A percentile compares a stretch with the other conserved stretches of the same genome.
These are phyloP conservation scores for Drosophila sproati DNA, from an alignment of 1,140 invertebrate genomes.

Conservation along the genomic window DNA sequence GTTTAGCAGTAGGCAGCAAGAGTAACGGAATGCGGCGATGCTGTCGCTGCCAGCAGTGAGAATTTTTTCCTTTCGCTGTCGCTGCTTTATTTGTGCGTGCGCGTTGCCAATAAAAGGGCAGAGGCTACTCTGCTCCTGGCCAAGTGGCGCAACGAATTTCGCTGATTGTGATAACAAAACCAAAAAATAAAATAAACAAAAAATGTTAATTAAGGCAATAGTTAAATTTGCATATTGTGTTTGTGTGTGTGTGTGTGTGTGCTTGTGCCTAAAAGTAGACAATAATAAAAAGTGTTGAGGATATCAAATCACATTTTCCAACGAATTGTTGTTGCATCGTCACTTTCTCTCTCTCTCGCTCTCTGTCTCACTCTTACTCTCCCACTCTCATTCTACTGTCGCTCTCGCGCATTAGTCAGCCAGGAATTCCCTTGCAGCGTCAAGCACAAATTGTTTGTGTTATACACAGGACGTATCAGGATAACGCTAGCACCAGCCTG, in stretches of 20 bases:
- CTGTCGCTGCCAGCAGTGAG: conserved; percentile 35
- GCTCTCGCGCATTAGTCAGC: conserved; percentile 7
- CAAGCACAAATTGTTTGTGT: conserved; percentile 68
- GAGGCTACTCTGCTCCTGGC: conserved; percentile 56
- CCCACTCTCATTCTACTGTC: conserved; percentile 2
- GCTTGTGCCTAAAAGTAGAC: conserved; percentile 54
- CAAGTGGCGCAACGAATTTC: conserved; percentile 53
- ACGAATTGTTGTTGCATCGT: conserved; percentile 16
- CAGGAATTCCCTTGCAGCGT: conserved; percentile 61
- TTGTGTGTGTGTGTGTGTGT: conserved; percentile 12
- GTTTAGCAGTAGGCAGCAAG: not conserved
- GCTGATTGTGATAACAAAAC: conserved; percentile 64
- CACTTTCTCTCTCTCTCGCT: conserved; percentile 11
- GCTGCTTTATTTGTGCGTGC: conserved; percentile 75
- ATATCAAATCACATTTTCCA: conserved; percentile 21
- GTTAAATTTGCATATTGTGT: not conserved
- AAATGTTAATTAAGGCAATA: conserved; percentile 29
- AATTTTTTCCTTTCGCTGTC: conserved; percentile 39
- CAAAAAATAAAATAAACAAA: conserved; percentile 14
- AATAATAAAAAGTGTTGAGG: conserved; percentile 53
- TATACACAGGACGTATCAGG: conserved; percentile 67
- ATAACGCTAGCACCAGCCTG: conserved; percentile 52
- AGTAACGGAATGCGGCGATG: conserved; percentile 25
- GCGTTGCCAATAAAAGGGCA: conserved; percentile 80
- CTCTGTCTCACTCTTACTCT: conserved; percentile 14